Evolutionary conservation across 2,888 invertebrate species (phyloP).

Genomic region (Phyllotreta striolata): DNA sequence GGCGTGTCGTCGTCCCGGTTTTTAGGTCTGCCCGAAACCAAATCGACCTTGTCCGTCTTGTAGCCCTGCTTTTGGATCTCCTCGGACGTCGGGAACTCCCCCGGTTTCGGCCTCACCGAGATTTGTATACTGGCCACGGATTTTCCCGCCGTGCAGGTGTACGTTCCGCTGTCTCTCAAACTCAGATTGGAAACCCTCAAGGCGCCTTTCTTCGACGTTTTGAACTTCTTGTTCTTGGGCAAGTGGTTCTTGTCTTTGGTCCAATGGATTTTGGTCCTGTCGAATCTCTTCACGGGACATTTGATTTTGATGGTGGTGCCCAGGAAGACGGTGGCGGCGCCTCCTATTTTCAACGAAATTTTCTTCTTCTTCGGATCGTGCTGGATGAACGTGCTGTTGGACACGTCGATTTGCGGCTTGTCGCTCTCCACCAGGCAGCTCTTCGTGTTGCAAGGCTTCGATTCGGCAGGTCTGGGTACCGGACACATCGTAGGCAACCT

Average conservation of each 20-base stretch:
- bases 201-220: constrained; percentile 91
- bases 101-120: constrained; percentile 81
- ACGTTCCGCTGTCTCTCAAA: constrained; percentile 83
- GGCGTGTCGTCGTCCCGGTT: constrained; percentile 59
- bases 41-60: constrained; percentile 53
- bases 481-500: constrained; percentile 80
- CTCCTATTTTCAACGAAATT: constrained; percentile 87
- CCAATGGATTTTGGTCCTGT: constrained; percentile 87
- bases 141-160: constrained; percentile 85
- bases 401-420: constrained; percentile 78
- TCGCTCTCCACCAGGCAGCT: constrained; percentile 78
- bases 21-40: constrained; percentile 52
- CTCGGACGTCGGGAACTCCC: constrained; percentile 80
- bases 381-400: constrained; percentile 84
- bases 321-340: constrained; percentile 87
- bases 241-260: constrained; percentile 84
- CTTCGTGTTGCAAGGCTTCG: constrained; percentile 86
- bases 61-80: constrained; percentile 66
- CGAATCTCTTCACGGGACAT: constrained; percentile 88
- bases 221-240: constrained; percentile 81
- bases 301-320: constrained; percentile 93
- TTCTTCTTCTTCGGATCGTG: constrained; percentile 82
- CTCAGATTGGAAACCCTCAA: constrained; percentile 84
- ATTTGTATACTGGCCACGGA: constrained; percentile 83
- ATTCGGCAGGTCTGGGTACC: constrained; percentile 75